Evolutionary conservation across 2,888 invertebrate species (phyloP), one percentile per base, ranked within the genome.

Genomic region (Erebia aethiops): DNA sequence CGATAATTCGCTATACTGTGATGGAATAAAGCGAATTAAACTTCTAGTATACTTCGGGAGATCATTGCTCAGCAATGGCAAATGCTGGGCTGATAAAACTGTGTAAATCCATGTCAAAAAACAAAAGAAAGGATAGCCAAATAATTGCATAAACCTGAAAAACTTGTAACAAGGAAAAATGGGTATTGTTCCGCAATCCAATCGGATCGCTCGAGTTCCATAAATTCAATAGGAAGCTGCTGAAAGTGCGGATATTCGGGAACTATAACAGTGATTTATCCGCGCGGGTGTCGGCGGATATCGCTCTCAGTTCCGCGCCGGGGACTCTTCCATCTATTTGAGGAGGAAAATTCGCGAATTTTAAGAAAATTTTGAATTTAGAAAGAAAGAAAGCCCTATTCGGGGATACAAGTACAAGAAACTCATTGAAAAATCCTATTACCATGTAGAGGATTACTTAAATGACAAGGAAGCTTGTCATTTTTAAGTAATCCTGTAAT

Each of bases 231-330:
- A 11, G 35, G 62, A 57, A 71, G 49, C 71, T 61, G 65, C 57
- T 66, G 66, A 66, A 61, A 66, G 21, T 49, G 60, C 65, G 69
- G 71, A 69, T 69, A 66, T 71, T 71, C 57, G 71, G 71, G 61
- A 66, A 66, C 66, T 66, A 62, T 66, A 62, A 69, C 26, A 64
- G 61, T 62, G 65, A 71, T 69, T 71, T 69, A 71, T 71, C 46
- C 58, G 26, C 14, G 16, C 68, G 68, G 69, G 16, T 51, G 56
- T 41, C 61, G 14, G 10, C 66, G 51, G 67, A 67, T 67, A 67
- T 67, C 58, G 58, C 43, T 46, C 21, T 5, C 52, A 51, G 51
- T 26, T 49, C 63, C 51, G 51, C 64, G 8, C n/a, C 8, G 5
- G 35, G 18, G 26, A 1, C 21, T 8, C 26, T 41, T 9, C 41